phyloP scores from a whole-genome alignment of 2,113 vertebrate genomes.

The Podiceps cristatus region DNA sequence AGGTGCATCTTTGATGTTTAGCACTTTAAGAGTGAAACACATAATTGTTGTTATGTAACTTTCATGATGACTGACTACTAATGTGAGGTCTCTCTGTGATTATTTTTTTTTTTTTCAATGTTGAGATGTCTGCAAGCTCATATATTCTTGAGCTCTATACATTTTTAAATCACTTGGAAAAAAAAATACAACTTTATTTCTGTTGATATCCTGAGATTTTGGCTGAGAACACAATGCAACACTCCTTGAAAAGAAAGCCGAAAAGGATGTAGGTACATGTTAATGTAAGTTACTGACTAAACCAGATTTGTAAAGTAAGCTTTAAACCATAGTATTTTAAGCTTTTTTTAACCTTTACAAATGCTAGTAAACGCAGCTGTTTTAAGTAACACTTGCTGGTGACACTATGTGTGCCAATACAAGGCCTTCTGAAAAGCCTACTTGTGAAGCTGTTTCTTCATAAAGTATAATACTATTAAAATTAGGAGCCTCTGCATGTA shows the following conservation, averaged over 20 bases:
- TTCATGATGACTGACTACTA: neutral
- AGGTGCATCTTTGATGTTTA: neutral
- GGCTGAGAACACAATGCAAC: neutral
- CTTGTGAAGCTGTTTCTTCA: neutral
- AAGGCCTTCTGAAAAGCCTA: neutral
- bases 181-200: neutral
- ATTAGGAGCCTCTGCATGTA: neutral
- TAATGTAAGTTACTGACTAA: neutral
- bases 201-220: neutral
- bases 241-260: neutral
- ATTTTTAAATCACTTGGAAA: neutral
- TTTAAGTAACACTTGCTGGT: neutral
- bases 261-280: neutral
- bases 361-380: neutral
- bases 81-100: neutral
- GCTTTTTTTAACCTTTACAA: neutral
- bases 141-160: neutral
- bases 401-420: neutral
- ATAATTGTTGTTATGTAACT: neutral
- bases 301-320: neutral
- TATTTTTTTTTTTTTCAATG: neutral
- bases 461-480: neutral
- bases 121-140: neutral
- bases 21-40: neutral
- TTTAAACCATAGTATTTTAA: neutral